Base-by-base conservation (phyloP, 2,888 invertebrate genomes). In the Brachyptera risi region DNA sequence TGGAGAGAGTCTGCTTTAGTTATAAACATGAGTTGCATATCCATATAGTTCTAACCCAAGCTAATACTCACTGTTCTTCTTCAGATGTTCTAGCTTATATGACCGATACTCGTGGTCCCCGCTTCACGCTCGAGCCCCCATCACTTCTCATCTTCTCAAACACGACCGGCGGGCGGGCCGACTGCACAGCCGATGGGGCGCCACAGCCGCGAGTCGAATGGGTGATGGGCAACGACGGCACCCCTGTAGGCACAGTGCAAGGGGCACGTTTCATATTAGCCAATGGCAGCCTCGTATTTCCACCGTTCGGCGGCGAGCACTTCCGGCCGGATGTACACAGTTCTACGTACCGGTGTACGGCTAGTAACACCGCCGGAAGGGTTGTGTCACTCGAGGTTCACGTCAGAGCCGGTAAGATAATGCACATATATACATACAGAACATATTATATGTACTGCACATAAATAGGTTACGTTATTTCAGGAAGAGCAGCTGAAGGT, bases 311-410 rank as follows among this genome's bases (percentile, higher is more conserved):
- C n/a, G 68, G 65, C 7, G 67, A 67, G 26, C 65, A 65, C 37
- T 69, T 67, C 60, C 65, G 69, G 1, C 68, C 68, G 11, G 69
- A 69, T 54, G 68, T 69, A 2, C 69, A 69, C 60, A 63, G 64
- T n/a, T 63, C 68, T 13, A 65, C 68, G 1, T 69, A 69, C 61
- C 63, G 68, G 19, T 69, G 69, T 37, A 58, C 59, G 9, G 62
- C 62, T 19, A 56, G 42, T 49, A 62, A 62, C 56, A 21, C 56
- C 1, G 62, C 62, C 5, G 62, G 62, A 27, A 26, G 59, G 2
- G 44, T 62, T n/a, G 42, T 58, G 5, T 56, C 59, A 2, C 59
- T 58, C 23, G 62, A 62, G 19, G 19, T 62, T 9, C 58, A 59
- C 37, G 62, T 62, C 17, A 40, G 62, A 24, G 59, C 62, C 2